Evolutionary conservation across 2,888 invertebrate genomes (phyloP).

Genomic region (Platerodrilus igneus): DNA sequence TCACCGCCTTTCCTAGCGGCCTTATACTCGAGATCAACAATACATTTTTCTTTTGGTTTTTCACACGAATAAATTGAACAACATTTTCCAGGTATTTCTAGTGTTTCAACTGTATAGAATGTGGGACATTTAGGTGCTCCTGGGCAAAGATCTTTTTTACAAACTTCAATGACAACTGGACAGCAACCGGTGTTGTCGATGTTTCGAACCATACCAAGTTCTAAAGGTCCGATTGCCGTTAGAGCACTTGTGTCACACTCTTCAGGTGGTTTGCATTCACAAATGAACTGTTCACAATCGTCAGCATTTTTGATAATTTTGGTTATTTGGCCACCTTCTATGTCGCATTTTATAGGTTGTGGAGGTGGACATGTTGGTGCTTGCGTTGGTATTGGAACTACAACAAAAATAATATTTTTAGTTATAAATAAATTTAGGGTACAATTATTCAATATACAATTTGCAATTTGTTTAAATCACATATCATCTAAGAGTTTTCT

Average conservation of each 20-base stretch:
- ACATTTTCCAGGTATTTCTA: slow-evolving; percentile 48
- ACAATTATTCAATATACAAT: too few species aligned
- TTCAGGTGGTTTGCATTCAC: slow-evolving; percentile 69
- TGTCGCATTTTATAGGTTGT: slow-evolving; percentile 64
- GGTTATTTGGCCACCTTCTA: slow-evolving; percentile 64
- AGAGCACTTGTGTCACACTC: slow-evolving; percentile 60
- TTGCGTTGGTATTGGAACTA: slow-evolving; percentile 54
- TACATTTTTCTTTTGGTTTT: slow-evolving; percentile 61
- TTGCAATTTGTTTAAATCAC: too few species aligned
- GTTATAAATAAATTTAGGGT: neutral
- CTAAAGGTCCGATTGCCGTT: slow-evolving; percentile 33
- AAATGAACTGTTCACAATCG: slow-evolving; percentile 69
- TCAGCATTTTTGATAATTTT: slow-evolving; percentile 61
- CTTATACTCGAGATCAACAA: slow-evolving; percentile 56
- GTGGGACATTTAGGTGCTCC: slow-evolving; percentile 55
- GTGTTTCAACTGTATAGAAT: slow-evolving; percentile 51
- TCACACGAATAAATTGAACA: slow-evolving; percentile 65
- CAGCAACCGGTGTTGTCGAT: slow-evolving; percentile 68
- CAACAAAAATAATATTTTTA: slow-evolving; percentile 23
- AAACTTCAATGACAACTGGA: slow-evolving; percentile 56
- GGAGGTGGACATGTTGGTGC: slow-evolving; percentile 59
- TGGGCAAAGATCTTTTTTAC: slow-evolving; percentile 62
- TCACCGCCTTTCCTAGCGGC: slow-evolving; percentile 55
- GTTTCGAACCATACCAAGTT: slow-evolving; percentile 59
- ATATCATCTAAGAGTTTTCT: too few species aligned